Percentiles rank a stretch among this genome's conserved stretches.
phyloP scores from a whole-genome alignment of 1,140 invertebrate species.

The Drosophila funebris region DNA sequence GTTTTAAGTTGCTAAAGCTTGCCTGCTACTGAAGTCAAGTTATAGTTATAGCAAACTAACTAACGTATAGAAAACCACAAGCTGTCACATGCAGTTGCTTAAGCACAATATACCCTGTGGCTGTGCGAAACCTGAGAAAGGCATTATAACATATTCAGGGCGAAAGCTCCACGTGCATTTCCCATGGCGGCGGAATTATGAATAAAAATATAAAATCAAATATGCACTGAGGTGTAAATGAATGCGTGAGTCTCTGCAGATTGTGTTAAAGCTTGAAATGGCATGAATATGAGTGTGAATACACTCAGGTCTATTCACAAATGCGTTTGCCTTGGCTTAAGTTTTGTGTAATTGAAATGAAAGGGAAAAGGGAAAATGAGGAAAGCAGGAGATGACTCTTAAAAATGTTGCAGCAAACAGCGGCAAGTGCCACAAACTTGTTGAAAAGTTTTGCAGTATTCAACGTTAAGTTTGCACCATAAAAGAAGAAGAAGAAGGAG shows the following conservation, averaged over 20 bases:
- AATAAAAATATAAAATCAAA: conserved; percentile 74
- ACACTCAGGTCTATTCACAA: conserved; percentile 1
- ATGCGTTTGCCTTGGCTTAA: conserved; percentile 5
- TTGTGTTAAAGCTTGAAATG: conserved; percentile 39
- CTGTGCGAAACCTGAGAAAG: too few species aligned
- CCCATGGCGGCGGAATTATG: conserved; percentile 42
- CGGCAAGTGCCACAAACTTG: conserved; percentile 39
- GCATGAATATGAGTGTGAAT: conserved; percentile 9
- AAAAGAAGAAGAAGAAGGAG: too few species aligned
- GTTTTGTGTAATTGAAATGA: conserved; percentile 30
- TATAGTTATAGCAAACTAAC: too few species aligned
- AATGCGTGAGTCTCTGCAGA: conserved; percentile 56
- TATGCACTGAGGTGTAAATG: conserved; percentile 75
- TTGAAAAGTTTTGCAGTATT: conserved; percentile 33
- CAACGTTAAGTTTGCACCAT: neutral
- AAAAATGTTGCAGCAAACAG: neutral
- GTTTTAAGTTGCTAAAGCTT: too few species aligned
- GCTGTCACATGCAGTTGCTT: neutral
- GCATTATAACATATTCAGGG: conserved; percentile 3
- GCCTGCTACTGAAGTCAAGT: too few species aligned
- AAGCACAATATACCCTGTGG: conserved; percentile 1
- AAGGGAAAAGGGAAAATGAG: neutral
- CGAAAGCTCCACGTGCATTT: conserved; percentile 21
- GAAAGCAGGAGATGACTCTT: conserved; percentile 8
- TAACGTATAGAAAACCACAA: too few species aligned